These are phyloP conservation scores for Chloropsis hardwickii DNA, from an alignment of 2,113 vertebrate species.

Conservation along the genomic window DNA sequence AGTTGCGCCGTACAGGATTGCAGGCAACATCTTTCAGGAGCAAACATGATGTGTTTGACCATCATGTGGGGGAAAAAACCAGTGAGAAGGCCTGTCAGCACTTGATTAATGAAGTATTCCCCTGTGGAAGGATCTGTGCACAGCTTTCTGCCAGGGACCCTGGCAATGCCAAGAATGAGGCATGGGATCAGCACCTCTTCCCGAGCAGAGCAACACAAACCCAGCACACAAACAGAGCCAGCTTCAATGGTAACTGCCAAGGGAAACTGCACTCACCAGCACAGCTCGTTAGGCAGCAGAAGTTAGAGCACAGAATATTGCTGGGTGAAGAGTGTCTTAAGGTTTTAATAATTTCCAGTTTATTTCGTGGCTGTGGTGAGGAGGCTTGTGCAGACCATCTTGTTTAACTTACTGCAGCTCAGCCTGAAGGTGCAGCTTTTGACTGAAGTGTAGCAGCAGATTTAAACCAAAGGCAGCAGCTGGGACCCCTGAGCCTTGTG, in stretches of 20 bases:
- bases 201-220: not conserved
- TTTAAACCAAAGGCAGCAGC: not conserved
- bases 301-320: not conserved
- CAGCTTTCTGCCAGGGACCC: not conserved
- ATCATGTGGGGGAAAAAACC: not conserved
- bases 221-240: not conserved
- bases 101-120: not conserved
- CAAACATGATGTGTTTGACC: not conserved
- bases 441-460: not conserved
- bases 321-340: not conserved
- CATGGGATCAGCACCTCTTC: conserved; percentile 5
- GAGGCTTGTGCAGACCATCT: not conserved
- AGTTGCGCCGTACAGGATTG: not conserved
- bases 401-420: not conserved
- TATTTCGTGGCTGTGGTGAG: not conserved
- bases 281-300: not conserved
- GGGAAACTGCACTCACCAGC: not conserved
- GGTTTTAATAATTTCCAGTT: not conserved
- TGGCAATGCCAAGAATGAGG: not conserved
- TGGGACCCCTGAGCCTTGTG: not conserved
- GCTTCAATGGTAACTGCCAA: not conserved
- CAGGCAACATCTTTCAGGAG: not conserved
- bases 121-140: not conserved
- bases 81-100: not conserved
- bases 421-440: not conserved